Conservation (phyloP, 2,797 vertebrate genomes). For the Echiichthys vipera region DNA sequence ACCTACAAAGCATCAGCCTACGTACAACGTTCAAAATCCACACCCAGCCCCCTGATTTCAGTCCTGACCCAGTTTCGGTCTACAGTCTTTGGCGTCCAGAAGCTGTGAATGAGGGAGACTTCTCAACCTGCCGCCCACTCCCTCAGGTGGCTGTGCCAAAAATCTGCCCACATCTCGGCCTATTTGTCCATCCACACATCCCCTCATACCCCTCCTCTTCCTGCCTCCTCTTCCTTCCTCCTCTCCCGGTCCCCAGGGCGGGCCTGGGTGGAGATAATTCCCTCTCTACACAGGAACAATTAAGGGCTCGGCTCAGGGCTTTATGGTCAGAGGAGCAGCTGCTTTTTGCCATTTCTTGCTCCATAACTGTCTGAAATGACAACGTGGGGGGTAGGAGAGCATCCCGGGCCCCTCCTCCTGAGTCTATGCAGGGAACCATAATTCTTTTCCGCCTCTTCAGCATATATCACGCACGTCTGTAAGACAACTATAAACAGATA, state of each 20-base stretch:
- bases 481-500: conserved; percentile 75
- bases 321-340: conserved; percentile 87
- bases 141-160: conserved; percentile 75
- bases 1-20: conserved; percentile 36
- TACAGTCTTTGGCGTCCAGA: conserved; percentile 42
- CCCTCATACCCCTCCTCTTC: conserved; percentile 38
- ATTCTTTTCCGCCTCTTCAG: conserved; percentile 75
- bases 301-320: conserved; percentile 80
- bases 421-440: conserved; percentile 66
- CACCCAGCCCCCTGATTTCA: conserved; percentile 37
- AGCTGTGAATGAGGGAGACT: conserved; percentile 63
- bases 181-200: conserved; percentile 66
- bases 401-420: conserved; percentile 47
- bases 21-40: conserved; percentile 31
- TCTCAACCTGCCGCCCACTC: conserved; percentile 76
- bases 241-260: conserved; percentile 61
- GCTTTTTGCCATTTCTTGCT: conserved; percentile 80
- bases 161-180: conserved; percentile 71
- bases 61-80: conserved; percentile 64
- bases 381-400: conserved; percentile 56
- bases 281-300: conserved; percentile 79
- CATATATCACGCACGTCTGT: conserved; percentile 70
- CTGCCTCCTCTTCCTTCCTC: conserved; percentile 52
- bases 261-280: conserved; percentile 76
- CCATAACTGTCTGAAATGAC: conserved; percentile 80